Percentiles rank a stretch among this genome's conserved stretches.
These are phyloP conservation scores for Itoplectis maculator DNA, from an alignment of 2,888 invertebrate species.

Conservation along the genomic window DNA sequence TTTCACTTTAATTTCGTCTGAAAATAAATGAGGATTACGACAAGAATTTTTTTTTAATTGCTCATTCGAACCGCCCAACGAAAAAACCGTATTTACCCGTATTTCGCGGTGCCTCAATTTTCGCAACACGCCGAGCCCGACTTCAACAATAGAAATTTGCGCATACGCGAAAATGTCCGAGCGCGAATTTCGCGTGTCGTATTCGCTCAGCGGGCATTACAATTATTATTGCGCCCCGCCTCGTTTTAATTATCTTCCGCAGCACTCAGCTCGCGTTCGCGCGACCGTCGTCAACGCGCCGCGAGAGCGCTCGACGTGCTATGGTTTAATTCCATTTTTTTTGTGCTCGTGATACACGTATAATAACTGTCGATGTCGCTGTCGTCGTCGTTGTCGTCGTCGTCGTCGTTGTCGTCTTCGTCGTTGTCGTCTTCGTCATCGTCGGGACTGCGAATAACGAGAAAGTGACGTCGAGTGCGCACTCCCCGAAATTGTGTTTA, in stretches of 20 bases:
- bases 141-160: constrained; percentile 19
- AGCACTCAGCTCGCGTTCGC: not conserved
- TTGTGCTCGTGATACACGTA: not conserved
- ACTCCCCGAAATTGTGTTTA: not conserved
- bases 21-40: not conserved
- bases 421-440: too few relatives aligned
- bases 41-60: too few relatives aligned
- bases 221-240: constrained; percentile 32
- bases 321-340: not conserved
- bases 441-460: too few relatives aligned
- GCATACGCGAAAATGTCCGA: not conserved
- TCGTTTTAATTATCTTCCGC: constrained; percentile 48
- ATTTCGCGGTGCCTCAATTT: not conserved
- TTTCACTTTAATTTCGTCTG: not conserved
- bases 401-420: not conserved
- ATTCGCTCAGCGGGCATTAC: constrained; percentile 33
- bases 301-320: not conserved
- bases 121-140: not conserved
- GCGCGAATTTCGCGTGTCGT: not conserved
- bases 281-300: not conserved
- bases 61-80: not conserved
- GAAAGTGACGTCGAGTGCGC: not conserved
- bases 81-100: not conserved
- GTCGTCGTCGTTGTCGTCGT: not conserved
- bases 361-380: not conserved